phyloP scores from a whole-genome alignment of 2,797 vertebrate species.

The Thamnophis elegans region DNA sequence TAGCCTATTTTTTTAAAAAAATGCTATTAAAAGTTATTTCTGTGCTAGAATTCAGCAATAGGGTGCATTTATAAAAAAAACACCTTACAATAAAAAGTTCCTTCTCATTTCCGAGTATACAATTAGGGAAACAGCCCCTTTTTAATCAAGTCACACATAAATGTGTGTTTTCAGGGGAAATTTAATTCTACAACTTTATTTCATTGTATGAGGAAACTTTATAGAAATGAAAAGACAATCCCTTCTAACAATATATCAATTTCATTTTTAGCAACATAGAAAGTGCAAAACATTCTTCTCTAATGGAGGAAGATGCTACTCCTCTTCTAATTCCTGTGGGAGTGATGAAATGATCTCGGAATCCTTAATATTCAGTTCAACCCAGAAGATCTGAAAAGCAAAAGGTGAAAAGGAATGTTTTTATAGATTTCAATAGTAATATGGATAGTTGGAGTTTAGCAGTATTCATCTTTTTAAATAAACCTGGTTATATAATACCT shows the following conservation, averaged over 20 bases:
- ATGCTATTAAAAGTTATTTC: neutral
- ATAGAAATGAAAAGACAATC: neutral
- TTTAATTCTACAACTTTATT: neutral
- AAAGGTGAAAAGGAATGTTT: slow-evolving; percentile 63
- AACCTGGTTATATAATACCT: neutral
- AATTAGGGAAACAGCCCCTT: neutral
- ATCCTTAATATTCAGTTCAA: slow-evolving; percentile 74
- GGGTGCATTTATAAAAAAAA: neutral
- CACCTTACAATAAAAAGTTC: neutral
- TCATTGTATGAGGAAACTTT: neutral
- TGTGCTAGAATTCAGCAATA: neutral
- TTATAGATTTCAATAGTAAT: neutral
- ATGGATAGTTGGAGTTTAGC: neutral
- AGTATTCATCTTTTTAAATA: neutral
- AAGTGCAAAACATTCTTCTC: neutral
- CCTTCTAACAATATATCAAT: neutral
- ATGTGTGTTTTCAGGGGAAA: neutral
- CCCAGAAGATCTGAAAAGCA: slow-evolving; percentile 68
- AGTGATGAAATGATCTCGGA: slow-evolving; percentile 58
- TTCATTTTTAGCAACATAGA: slow-evolving; percentile 3
- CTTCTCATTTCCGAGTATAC: neutral
- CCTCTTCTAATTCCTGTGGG: slow-evolving; percentile 62
- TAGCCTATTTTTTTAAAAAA: neutral
- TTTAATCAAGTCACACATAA: neutral
- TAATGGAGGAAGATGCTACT: slow-evolving; percentile 62